These are phyloP conservation scores for Tachina fera DNA, from an alignment of 2,888 invertebrate genomes.

Conservation along the genomic window DNA sequence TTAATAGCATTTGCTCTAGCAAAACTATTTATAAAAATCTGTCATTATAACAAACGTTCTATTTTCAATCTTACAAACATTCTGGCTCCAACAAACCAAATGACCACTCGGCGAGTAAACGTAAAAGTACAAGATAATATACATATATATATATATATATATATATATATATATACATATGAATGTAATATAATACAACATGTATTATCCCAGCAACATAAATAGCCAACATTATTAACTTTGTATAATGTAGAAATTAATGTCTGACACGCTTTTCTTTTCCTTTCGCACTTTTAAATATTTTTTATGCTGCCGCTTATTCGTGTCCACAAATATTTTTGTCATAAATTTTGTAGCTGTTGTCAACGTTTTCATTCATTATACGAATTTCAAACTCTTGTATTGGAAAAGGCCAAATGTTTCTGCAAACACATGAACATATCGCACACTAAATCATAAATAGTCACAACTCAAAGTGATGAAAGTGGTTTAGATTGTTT, in stretches of 20 bases:
- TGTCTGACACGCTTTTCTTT: constrained; percentile 49
- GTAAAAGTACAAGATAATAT: not conserved
- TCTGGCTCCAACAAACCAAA: not conserved
- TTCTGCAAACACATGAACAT: not conserved
- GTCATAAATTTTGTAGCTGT: constrained; percentile 62
- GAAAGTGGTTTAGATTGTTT: no score
- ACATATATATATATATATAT: no score
- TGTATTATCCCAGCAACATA: constrained; percentile 4
- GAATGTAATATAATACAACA: constrained; percentile 29
- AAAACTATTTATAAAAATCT: constrained; percentile 17
- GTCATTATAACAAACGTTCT: constrained; percentile 22
- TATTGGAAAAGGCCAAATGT: constrained; percentile 3
- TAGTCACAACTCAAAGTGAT: no score
- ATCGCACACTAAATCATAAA: no score
- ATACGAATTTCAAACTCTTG: constrained; percentile 3
- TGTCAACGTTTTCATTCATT: constrained; percentile 62
- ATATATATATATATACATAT: no score
- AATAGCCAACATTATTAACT: constrained; percentile 21
- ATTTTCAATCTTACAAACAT: not conserved
- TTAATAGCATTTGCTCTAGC: not conserved
- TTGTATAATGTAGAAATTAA: constrained; percentile 47
- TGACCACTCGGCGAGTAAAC: not conserved
- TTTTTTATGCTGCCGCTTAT: not conserved
- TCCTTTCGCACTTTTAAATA: not conserved
- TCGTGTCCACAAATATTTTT: constrained; percentile 38